Evolutionary conservation across 2,888 invertebrate genomes (phyloP), one percentile per base, ranked within the genome.

Genomic region (Stomorhina lunata): DNA sequence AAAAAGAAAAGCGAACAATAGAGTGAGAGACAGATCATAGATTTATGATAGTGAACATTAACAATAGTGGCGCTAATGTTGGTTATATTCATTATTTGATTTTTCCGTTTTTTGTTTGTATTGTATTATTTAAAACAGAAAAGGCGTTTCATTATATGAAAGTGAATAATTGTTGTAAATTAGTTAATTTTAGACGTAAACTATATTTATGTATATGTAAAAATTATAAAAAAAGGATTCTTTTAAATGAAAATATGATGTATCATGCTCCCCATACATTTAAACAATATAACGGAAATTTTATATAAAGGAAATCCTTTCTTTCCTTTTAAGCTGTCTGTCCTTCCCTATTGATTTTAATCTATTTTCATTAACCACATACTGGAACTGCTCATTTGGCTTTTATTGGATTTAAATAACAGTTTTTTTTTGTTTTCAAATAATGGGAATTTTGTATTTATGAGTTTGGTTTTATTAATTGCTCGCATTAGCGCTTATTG

Each of bases 141-240:
- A 37, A 66, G 82, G 78, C 82, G 82, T 82, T 75, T 72, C 43
- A 55, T 72, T 37, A 45, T 37, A 40, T 63, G 22, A 82, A 82
- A 79, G 82, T 82, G 82, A 82, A 82, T 82, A 82, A 82, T 82
- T 82, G 78, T 75, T 82, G 65, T 57, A 82, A 79, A 82, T 82
- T 75, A 79, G 69, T 79, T 65, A 32, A 27, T 15, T 12, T 5
- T n/a, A n/a, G n/a, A n/a, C n/a, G n/a, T n/a, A 75, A 50, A 45
- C 32, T 66, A 72, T 66, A 45, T 43, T 32, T 72, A n/a, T 66
- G 77, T 50, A 27, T 50, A 37, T 37, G 34, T 48, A 57, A 73
- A 59, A 43, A 43, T 40, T 34, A 20, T 7, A 32, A 59, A 66
- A 68, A 50, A 69, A 57, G 68, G 66, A 76, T 68, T 68, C 76